These are phyloP conservation scores for Alosa alosa DNA, from an alignment of 2,113 vertebrate species.

Conservation along the genomic window DNA sequence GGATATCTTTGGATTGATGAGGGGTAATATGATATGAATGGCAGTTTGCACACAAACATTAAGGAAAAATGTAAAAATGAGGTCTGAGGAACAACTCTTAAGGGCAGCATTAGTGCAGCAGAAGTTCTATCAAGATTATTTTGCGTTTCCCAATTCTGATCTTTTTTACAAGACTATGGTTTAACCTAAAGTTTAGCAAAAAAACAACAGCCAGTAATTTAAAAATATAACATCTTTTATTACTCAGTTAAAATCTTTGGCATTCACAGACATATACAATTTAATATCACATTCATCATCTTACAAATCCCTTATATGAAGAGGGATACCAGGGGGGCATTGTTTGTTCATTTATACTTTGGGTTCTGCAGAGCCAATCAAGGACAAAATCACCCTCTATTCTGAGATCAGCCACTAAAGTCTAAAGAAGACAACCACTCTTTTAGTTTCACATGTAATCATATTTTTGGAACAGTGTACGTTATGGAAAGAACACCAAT, in stretches of 20 bases:
- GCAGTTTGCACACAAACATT: not conserved
- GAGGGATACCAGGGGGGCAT: not conserved
- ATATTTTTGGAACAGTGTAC: not conserved
- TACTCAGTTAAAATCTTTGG: constrained; percentile 41
- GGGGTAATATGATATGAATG: not conserved
- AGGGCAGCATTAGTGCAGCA: too few species aligned
- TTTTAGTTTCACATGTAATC: not conserved
- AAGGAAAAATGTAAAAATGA: not conserved
- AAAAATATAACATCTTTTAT: constrained; percentile 60
- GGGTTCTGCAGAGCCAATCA: not conserved
- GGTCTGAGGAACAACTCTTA: too few species aligned
- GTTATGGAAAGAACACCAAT: not conserved
- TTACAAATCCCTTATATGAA: constrained; percentile 16
- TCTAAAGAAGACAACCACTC: not conserved
- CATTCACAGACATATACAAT: constrained; percentile 15
- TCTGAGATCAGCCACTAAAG: not conserved
- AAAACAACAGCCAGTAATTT: constrained; percentile 31
- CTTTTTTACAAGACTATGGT: not conserved
- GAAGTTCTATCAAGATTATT: too few species aligned
- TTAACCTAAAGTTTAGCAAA: not conserved
- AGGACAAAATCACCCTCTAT: not conserved
- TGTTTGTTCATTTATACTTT: not conserved
- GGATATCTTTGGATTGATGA: not conserved
- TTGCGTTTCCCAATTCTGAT: not conserved
- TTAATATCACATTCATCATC: constrained; percentile 23